Evolutionary conservation across 2,797 vertebrate genomes (phyloP).

Genomic region (Triplophysa bombifrons): DNA sequence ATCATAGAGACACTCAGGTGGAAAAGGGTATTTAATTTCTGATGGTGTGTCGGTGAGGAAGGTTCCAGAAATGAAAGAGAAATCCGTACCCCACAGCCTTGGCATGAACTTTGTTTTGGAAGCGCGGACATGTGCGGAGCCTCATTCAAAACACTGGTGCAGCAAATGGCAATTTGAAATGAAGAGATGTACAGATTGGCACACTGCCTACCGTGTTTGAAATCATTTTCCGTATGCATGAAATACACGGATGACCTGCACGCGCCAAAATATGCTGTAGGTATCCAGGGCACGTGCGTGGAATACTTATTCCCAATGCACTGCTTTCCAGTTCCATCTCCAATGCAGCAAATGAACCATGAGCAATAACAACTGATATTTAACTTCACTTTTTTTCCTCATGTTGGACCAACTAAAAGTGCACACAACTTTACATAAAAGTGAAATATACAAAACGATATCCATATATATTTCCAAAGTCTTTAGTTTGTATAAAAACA

Average conservation of each 20-base stretch:
- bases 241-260: background rate
- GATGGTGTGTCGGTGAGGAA: constrained; percentile 43
- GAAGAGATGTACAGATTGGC: background rate
- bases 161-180: background rate
- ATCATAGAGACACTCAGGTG: constrained; percentile 42
- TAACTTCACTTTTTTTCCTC: background rate
- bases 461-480: too few species aligned
- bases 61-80: constrained; percentile 42
- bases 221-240: background rate
- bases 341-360: background rate
- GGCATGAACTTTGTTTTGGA: constrained; percentile 36
- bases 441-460: too few species aligned
- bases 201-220: background rate
- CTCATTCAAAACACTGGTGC: background rate
- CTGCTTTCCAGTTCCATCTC: background rate
- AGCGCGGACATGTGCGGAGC: background rate
- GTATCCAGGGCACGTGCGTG: background rate
- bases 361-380: background rate
- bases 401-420: background rate
- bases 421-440: too few species aligned
- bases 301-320: background rate
- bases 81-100: constrained; percentile 38
- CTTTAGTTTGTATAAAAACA: too few species aligned
- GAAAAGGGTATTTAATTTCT: constrained; percentile 47
- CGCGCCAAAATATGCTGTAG: background rate